These are phyloP conservation scores for Mimumesa dahlbomi DNA, from an alignment of 2,888 invertebrate genomes.

Conservation along the genomic window DNA sequence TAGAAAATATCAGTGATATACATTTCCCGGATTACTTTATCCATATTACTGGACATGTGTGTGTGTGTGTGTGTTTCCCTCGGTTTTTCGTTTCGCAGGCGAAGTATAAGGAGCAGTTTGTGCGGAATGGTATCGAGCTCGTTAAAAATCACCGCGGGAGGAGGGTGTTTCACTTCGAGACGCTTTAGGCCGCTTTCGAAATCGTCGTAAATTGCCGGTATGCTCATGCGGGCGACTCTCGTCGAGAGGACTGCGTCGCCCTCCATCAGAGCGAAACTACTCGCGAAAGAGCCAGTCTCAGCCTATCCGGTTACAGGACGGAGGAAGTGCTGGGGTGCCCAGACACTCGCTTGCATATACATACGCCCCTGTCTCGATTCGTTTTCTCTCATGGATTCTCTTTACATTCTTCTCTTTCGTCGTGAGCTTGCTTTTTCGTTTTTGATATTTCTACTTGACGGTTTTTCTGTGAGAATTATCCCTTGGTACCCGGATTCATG, in stretches of 20 bases:
- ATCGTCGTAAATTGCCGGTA: constrained; percentile 46
- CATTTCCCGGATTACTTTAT: no score
- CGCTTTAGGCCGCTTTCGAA: constrained; percentile 22
- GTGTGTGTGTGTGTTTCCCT: no score
- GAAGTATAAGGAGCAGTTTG: no score
- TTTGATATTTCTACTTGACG: no score
- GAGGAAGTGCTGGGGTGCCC: constrained; percentile 43
- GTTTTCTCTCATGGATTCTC: no score
- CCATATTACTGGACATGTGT: no score
- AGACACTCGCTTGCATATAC: constrained; percentile 29
- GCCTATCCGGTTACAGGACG: constrained; percentile 37
- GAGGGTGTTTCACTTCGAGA: constrained; percentile 13
- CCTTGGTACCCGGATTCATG: no score
- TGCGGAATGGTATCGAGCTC: no score
- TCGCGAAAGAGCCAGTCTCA: constrained; percentile 55
- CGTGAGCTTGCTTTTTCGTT: not conserved
- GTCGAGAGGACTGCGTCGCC: constrained; percentile 41
- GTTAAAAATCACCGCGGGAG: constrained; percentile 14
- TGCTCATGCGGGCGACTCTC: constrained; percentile 39
- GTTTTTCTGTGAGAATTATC: no score
- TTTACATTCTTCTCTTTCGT: not conserved
- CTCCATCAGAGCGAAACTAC: constrained; percentile 51
- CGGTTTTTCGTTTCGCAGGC: no score
- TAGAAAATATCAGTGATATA: no score
- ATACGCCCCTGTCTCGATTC: constrained; percentile 2